Base-by-base conservation (phyloP, 2,888 invertebrate species). In the Doris montereyensis region DNA sequence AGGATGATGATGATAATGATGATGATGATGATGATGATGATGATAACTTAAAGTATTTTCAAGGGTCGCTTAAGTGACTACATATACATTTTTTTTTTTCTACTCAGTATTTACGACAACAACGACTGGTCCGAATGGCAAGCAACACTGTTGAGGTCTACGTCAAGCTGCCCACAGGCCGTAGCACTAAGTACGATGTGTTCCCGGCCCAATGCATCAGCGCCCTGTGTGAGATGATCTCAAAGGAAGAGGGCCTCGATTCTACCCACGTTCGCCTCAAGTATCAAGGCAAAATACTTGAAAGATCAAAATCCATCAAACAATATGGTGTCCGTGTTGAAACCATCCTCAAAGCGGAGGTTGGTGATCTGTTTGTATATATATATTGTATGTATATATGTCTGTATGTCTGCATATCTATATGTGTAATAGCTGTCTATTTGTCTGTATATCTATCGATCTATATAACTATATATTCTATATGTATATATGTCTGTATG, bases 321-420 rank as follows among this genome's bases (percentile, higher is more conserved):
- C 86, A 86, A 72, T 82, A 88, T 17, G 89, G 89, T 21, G 83
- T 89, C 3, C 79, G 87, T 26, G 82, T 84, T 0, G 89, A 89
- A 78, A 89, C 89, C 0, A 88, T 89, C 26, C 81, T 89, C 13
- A 89, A 88, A 77, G 87, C 85, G 30, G 89, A 89, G 87, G 89
- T 89, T n/a, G n/a, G n/a, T n/a, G n/a, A n/a, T n/a, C n/a, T n/a
- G n/a, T n/a, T n/a, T n/a, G n/a, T n/a, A n/a, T n/a, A n/a, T n/a
- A n/a, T n/a, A n/a, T n/a, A n/a, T n/a, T n/a, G n/a, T n/a, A n/a
- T n/a, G n/a, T n/a, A n/a, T n/a, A n/a, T n/a, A n/a, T n/a, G n/a
- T n/a, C n/a, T n/a, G n/a, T n/a, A n/a, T n/a, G n/a, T n/a, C n/a
- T n/a, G n/a, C n/a, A n/a, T 5, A 62, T n/a, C 5, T 8, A n/a